phyloP scores from a whole-genome alignment of 53 echinoderm and acorn worm genomes.

The Mesocentrotus franciscanus region DNA sequence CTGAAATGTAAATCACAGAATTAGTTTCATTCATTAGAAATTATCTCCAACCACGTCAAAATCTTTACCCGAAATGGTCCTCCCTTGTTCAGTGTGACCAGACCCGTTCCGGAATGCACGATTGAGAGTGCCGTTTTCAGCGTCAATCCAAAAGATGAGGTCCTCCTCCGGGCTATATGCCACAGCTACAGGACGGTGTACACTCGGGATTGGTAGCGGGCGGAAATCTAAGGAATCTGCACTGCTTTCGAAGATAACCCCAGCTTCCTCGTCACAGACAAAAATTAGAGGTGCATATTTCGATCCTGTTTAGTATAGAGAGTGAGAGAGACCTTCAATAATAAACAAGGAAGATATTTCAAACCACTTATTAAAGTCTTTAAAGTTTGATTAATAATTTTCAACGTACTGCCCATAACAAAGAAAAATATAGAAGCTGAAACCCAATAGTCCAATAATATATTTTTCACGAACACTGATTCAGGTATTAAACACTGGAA shows the following conservation, averaged over 20 bases:
- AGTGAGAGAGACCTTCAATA: neutral
- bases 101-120: conserved; percentile 39
- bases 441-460: too few species aligned
- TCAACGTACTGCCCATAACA: too few species aligned
- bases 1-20: neutral
- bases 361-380: too few species aligned
- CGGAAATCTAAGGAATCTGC: conserved; percentile 3
- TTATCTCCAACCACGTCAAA: neutral
- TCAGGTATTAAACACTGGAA: too few species aligned
- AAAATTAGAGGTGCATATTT: conserved; percentile 14
- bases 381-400: too few species aligned
- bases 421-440: too few species aligned
- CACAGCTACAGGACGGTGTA: neutral
- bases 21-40: too few species aligned
- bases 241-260: conserved; percentile 6
- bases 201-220: neutral
- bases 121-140: neutral
- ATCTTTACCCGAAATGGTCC: neutral
- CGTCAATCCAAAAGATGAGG: conserved; percentile 29
- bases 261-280: conserved; percentile 46
- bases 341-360: too few species aligned
- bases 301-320: neutral
- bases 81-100: neutral
- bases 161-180: neutral
- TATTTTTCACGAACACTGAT: too few species aligned